Conservation (phyloP, 2,113 vertebrate species). For the Clarias magur region DNA sequence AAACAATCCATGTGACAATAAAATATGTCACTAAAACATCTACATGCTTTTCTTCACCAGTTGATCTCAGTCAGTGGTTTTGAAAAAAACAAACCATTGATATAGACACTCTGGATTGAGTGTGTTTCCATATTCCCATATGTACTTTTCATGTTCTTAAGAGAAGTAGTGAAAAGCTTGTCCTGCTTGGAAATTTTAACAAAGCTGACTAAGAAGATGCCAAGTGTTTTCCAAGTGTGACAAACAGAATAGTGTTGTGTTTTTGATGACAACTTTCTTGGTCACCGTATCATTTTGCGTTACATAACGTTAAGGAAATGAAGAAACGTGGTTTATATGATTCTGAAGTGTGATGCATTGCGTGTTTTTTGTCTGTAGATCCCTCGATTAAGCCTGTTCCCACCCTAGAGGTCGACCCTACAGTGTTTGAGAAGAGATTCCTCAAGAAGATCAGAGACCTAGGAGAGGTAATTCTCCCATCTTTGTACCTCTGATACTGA, state of each 20-base stretch:
- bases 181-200: neutral
- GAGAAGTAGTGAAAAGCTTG: too few species aligned
- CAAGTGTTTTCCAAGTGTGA: neutral
- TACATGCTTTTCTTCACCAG: neutral
- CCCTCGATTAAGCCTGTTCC: conserved; percentile 73
- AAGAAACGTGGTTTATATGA: neutral
- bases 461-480: conserved; percentile 81
- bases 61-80: too few species aligned
- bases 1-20: neutral
- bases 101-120: too few species aligned
- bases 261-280: neutral
- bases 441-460: conserved; percentile 85
- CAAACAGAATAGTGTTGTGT: neutral
- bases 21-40: neutral
- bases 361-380: conserved; percentile 56
- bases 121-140: too few species aligned
- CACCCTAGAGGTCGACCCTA: conserved; percentile 83
- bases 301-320: neutral
- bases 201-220: neutral
- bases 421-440: conserved; percentile 92
- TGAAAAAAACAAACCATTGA: too few species aligned
- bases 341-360: neutral
- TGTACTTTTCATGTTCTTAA: neutral
- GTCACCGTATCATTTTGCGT: neutral
- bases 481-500: neutral